A percentile compares a stretch with the other conserved stretches of the same genome.
These are phyloP conservation scores for Eupithecia exiguata DNA, from an alignment of 2,888 invertebrate species.

Conservation along the genomic window DNA sequence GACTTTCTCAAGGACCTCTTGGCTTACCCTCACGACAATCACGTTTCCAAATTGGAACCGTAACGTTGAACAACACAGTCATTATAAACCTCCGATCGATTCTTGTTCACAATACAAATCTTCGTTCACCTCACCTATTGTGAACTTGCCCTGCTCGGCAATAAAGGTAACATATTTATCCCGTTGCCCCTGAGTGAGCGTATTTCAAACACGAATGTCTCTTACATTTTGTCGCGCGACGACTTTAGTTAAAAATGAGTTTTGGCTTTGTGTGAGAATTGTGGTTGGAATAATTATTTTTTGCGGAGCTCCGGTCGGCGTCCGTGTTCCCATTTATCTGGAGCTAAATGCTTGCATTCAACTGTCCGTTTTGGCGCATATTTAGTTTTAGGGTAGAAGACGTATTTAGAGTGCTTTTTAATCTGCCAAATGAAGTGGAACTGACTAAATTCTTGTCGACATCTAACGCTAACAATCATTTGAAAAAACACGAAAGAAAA, in stretches of 20 bases:
- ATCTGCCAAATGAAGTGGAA: conserved; percentile 14
- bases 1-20: conserved; percentile 24
- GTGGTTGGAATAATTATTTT: conserved; percentile 67
- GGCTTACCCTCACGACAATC: conserved; percentile 16
- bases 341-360: conserved; percentile 65
- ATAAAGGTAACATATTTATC: conserved; percentile 38
- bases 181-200: conserved; percentile 37
- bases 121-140: conserved; percentile 33
- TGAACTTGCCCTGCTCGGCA: conserved; percentile 32
- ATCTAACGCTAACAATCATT: not conserved
- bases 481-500: not conserved
- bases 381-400: conserved; percentile 51
- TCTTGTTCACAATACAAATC: conserved; percentile 30
- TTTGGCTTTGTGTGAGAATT: conserved; percentile 62
- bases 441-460: not conserved
- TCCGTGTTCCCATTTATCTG: conserved; percentile 65
- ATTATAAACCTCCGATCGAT: conserved; percentile 24
- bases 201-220: conserved; percentile 45
- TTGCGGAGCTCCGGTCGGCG: conserved; percentile 56
- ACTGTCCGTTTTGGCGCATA: conserved; percentile 55
- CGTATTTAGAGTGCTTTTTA: conserved; percentile 5
- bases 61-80: conserved; percentile 31
- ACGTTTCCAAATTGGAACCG: conserved; percentile 26
- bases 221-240: conserved; percentile 54
- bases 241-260: conserved; percentile 61